Evolutionary conservation across 2,888 invertebrate genomes (phyloP).

Genomic region (Pasiphila rectangulata): DNA sequence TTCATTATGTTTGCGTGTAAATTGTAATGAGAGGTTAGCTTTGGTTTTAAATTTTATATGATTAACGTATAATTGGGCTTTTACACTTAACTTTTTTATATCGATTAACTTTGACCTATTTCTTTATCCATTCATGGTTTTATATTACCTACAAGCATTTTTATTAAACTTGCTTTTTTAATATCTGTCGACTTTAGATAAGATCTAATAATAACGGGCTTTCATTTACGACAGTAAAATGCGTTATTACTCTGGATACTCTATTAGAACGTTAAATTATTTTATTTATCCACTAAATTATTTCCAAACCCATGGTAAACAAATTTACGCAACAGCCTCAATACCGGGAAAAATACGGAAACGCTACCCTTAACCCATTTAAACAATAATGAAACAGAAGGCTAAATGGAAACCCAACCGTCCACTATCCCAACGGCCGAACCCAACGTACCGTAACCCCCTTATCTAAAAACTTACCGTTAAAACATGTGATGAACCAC

Average conservation of each 20-base stretch:
- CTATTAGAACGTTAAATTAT: too few relatives aligned
- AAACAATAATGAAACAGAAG: slow-evolving; percentile 20
- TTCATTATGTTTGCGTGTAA: slow-evolving; percentile 21
- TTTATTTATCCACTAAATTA: too few relatives aligned
- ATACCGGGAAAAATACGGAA: background rate
- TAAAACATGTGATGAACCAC: slow-evolving; percentile 69
- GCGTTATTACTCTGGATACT: too few relatives aligned
- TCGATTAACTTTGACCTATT: background rate
- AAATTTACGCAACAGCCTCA: background rate
- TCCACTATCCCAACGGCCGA: slow-evolving; percentile 44
- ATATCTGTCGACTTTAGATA: too few relatives aligned
- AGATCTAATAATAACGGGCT: too few relatives aligned
- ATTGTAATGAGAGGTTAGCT: slow-evolving; percentile 11
- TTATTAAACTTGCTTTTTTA: too few relatives aligned
- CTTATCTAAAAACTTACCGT: slow-evolving; percentile 64
- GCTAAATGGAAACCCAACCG: slow-evolving; percentile 23
- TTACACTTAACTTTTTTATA: too few relatives aligned
- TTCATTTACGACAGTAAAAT: too few relatives aligned
- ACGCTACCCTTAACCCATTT: slow-evolving; percentile 6
- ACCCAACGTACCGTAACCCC: slow-evolving; percentile 52
- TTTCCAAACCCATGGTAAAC: too few relatives aligned
- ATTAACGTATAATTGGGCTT: background rate
- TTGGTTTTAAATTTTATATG: background rate
- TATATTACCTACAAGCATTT: background rate
- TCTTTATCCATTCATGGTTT: background rate